Conservation (phyloP, 2,888 invertebrate genomes). For the Rhaphigaster nebulosa region DNA sequence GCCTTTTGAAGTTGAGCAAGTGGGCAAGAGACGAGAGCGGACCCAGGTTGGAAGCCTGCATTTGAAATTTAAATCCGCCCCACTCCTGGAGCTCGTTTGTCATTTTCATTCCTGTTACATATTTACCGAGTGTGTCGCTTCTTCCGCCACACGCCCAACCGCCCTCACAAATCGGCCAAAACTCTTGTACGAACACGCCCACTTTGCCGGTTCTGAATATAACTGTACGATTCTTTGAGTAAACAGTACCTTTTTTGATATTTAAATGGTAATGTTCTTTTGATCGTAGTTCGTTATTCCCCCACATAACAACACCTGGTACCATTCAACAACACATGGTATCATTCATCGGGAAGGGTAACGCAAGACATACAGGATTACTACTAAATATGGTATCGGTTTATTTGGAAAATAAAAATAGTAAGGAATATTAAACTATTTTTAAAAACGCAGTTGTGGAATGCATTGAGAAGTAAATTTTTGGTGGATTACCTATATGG, state of each 20-base stretch:
- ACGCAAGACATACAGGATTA: not conserved
- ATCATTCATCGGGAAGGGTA: not conserved
- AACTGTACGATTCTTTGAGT: not conserved
- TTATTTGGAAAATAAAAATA: too few relatives aligned
- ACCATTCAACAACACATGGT: too few relatives aligned
- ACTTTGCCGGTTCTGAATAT: not conserved
- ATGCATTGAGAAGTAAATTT: too few relatives aligned
- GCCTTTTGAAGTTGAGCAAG: not conserved
- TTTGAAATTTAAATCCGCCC: constrained; percentile 52
- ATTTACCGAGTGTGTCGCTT: constrained; percentile 3
- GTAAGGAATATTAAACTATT: too few relatives aligned
- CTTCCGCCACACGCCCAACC: not conserved
- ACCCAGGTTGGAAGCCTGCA: not conserved
- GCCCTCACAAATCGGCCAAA: not conserved
- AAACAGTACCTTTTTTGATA: not conserved
- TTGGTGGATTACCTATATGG: too few relatives aligned
- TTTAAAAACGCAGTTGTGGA: too few relatives aligned
- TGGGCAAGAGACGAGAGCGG: not conserved
- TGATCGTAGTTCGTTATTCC: not conserved
- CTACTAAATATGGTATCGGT: too few relatives aligned
- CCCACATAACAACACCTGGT: not conserved
- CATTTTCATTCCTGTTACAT: constrained; percentile 44
- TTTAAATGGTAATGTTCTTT: not conserved
- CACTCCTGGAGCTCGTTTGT: constrained; percentile 27
- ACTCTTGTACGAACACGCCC: not conserved